These are phyloP conservation scores for Nephila pilipes DNA, from an alignment of 1,140 invertebrate species.

Conservation along the genomic window DNA sequence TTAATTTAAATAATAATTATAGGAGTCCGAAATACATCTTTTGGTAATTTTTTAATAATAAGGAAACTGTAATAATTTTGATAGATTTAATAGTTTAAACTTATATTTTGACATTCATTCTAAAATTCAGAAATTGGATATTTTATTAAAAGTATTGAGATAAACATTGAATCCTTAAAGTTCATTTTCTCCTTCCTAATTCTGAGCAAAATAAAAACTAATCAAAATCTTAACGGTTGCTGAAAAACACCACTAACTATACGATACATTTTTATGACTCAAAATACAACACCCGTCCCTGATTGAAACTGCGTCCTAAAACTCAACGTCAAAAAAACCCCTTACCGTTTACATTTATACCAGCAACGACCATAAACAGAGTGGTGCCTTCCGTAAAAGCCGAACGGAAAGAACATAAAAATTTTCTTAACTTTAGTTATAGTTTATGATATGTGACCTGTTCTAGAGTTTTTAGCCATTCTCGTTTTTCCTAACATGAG, in stretches of 20 bases:
- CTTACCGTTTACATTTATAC: constrained; percentile 23
- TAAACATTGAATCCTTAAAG: constrained; percentile 27
- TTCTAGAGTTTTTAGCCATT: constrained; percentile 36
- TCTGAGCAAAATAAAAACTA: constrained; percentile 37
- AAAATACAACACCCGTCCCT: constrained; percentile 43
- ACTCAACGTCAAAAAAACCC: constrained; percentile 33
- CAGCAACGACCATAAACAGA: constrained; percentile 43
- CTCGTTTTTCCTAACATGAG: no score
- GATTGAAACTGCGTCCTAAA: constrained; percentile 71
- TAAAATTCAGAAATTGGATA: no score
- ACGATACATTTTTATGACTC: constrained; percentile 68
- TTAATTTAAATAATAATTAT: no score
- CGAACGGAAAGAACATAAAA: constrained; percentile 65
- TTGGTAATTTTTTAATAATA: no score
- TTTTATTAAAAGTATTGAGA: neutral
- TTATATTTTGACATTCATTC: no score
- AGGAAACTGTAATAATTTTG: no score
- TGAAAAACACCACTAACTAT: constrained; percentile 72
- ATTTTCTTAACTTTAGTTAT: constrained; percentile 68
- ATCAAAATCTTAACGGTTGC: constrained; percentile 51
- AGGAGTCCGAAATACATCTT: no score
- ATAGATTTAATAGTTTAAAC: no score
- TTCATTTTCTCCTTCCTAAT: constrained; percentile 55
- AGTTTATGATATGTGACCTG: constrained; percentile 63
- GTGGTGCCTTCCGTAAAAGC: constrained; percentile 57